Conservation (phyloP, 2,797 vertebrate species). For the Gymnoscopelus microlampas region DNA sequence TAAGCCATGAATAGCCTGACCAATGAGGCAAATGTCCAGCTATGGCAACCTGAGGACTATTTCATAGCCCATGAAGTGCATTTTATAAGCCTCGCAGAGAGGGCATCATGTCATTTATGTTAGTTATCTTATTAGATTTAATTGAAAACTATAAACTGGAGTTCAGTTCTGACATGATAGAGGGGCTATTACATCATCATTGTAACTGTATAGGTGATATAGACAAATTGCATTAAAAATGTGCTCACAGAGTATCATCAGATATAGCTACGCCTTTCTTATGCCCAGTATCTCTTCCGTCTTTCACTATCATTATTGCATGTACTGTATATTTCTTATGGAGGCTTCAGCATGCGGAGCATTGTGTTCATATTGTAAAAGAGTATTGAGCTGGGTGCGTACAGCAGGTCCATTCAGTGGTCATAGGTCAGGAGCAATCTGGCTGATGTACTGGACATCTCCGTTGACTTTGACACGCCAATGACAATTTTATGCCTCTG, state of each 20-base stretch:
- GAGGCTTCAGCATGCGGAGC: neutral
- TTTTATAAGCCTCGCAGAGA: conserved; percentile 50
- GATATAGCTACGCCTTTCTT: conserved; percentile 2
- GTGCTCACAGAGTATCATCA: conserved; percentile 33
- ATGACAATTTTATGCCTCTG: conserved; percentile 58
- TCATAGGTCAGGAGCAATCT: conserved; percentile 70
- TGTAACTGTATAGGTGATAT: conserved; percentile 26
- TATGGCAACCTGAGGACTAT: conserved; percentile 51
- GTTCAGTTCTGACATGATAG: conserved; percentile 13
- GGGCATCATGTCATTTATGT: conserved; percentile 45
- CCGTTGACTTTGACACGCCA: conserved; percentile 60
- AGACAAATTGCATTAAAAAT: conserved; percentile 25
- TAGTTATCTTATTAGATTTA: conserved; percentile 18
- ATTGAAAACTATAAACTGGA: conserved; percentile 31
- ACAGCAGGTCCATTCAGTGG: conserved; percentile 29
- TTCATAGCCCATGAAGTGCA: conserved; percentile 40
- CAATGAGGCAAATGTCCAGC: conserved; percentile 42
- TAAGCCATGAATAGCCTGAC: too few species aligned
- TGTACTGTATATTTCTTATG: neutral
- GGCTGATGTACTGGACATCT: conserved; percentile 61
- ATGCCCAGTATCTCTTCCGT: conserved; percentile 2
- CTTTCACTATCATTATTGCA: conserved; percentile 18
- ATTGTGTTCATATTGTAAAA: conserved; percentile 6
- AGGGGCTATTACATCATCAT: neutral
- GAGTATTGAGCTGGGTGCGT: conserved; percentile 29